These are phyloP conservation scores for Sus cebifrons DNA, from an alignment of 2,797 vertebrate species.

Conservation along the genomic window DNA sequence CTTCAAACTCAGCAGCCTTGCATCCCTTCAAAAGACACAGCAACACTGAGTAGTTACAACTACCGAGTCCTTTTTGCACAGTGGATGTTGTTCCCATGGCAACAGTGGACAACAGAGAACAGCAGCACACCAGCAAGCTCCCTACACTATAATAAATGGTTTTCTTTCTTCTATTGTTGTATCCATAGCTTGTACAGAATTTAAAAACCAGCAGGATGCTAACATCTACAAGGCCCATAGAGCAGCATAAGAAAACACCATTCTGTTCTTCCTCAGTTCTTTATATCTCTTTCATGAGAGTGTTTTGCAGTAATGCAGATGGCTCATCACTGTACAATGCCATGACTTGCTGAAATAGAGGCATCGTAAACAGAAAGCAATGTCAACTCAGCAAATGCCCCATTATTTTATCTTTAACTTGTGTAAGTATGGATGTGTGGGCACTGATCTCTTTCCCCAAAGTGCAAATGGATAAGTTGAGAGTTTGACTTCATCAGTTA, in stretches of 20 bases:
- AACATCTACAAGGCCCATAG: constrained; percentile 43
- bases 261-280: background rate
- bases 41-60: constrained; percentile 58
- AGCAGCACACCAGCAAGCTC: constrained; percentile 42
- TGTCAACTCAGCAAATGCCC: background rate
- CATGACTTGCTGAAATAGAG: background rate
- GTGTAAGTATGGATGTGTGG: background rate
- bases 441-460: background rate
- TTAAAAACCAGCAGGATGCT: constrained; percentile 45
- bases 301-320: constrained; percentile 14
- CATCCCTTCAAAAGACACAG: background rate
- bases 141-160: constrained; percentile 66
- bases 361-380: background rate
- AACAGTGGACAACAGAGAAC: constrained; percentile 51
- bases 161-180: constrained; percentile 69
- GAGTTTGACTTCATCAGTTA: background rate
- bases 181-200: constrained; percentile 52
- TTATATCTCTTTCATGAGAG: background rate
- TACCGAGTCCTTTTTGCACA: constrained; percentile 49
- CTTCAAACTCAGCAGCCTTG: background rate
- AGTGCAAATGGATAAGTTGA: background rate
- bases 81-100: constrained; percentile 75
- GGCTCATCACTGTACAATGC: background rate
- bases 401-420: background rate
- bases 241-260: background rate